Base-by-base conservation (phyloP, 2,797 vertebrate genomes). In the Sebastes umbrosus region DNA sequence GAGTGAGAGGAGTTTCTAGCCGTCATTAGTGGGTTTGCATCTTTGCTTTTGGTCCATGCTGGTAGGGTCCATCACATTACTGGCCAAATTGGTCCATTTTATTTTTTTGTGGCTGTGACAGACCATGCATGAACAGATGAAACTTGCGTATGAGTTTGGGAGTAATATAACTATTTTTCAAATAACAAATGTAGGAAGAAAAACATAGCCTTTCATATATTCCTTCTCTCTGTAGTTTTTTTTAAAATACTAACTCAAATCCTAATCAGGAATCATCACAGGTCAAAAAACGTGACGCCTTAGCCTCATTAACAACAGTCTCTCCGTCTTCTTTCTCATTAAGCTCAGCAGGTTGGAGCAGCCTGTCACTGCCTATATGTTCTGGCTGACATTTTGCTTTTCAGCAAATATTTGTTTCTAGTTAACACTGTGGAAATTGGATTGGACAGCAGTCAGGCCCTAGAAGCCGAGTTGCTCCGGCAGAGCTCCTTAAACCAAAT, bases 391-490 rank as follows among this genome's bases (percentile, higher is more conserved):
- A 62, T 65, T 77, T 75, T 20, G 43, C 32, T 57, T 64, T 68
- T 22, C 60, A 62, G 59, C 57, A 34, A 55, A 54, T 60, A 60
- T 66, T 22, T 63, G 57, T 55, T 63, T 69, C 29, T 69, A 46
- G 31, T 70, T 74, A 79, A 32, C 64, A 29, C 72, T 22, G 55
- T 80, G 57, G 20, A 72, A 73, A 82, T 68, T 66, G 57, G 31
- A 74, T 36, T 75, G 69, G 77, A 80, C 78, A 20, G 14, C 16
- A 50, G 54, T 77, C 36, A 57, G 46, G 36, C 65, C 62, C 12
- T 52, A 34, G 43, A 69, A 57, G 60, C 27, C 2, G 16, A 58
- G 18, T 32, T 60, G 8, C 25, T 64, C 8, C 63, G 57, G 4
- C 24, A 66, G 34, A 68, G 63, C 36, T 68, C 10, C 46, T 50